These are phyloP conservation scores for Centruroides vittatus DNA, from an alignment of 1,140 invertebrate species.

Conservation along the genomic window DNA sequence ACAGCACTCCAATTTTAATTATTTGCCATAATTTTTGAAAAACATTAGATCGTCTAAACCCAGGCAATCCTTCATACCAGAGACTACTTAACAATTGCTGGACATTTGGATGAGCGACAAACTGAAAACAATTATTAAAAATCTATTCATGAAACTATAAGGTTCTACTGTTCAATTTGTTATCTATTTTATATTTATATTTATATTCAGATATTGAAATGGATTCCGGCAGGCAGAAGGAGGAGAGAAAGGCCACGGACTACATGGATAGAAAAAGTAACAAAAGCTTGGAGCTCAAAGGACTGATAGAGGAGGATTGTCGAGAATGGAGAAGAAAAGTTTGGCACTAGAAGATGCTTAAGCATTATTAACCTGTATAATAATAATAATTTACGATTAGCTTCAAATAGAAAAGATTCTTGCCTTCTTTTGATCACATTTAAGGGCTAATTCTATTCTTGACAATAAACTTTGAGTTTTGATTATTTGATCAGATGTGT, in stretches of 20 bases:
- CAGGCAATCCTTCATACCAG: conserved; percentile 92
- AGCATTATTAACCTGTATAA: too few relatives aligned
- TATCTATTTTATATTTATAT: neutral
- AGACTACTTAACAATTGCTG: conserved; percentile 93
- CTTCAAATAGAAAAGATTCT: neutral
- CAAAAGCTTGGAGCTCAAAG: too few relatives aligned
- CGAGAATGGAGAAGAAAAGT: too few relatives aligned
- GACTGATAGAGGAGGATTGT: too few relatives aligned
- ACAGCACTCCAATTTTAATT: conserved; percentile 77
- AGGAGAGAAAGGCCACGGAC: too few relatives aligned
- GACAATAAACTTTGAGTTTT: conserved; percentile 75
- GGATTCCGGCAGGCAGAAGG: too few relatives aligned
- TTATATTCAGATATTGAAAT: neutral
- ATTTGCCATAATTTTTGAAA: conserved; percentile 82
- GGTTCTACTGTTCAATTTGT: neutral
- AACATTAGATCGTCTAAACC: conserved; percentile 90
- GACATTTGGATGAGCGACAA: conserved; percentile 95
- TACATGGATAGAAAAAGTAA: too few relatives aligned
- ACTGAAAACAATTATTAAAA: conserved; percentile 42
- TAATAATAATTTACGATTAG: too few relatives aligned
- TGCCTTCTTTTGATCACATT: conserved; percentile 95
- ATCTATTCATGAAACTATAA: neutral
- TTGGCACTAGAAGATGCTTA: too few relatives aligned
- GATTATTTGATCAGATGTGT: conserved; percentile 38
- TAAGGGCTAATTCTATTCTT: conserved; percentile 89